phyloP scores from a whole-genome alignment of 2,113 vertebrate genomes.

The Athene noctua region DNA sequence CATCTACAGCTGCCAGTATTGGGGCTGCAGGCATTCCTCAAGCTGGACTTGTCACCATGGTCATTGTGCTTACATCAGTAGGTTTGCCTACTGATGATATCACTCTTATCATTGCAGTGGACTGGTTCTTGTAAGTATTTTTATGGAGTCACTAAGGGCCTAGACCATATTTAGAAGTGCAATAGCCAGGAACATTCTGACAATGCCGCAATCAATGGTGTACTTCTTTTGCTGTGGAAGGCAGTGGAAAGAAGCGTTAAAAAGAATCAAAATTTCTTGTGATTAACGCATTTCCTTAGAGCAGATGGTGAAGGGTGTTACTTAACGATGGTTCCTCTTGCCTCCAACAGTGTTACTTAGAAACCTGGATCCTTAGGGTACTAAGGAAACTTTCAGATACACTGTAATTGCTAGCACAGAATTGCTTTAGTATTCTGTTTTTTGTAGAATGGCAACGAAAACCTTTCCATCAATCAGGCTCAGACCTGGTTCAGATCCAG shows the following conservation, averaged over 20 bases:
- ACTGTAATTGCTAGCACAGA: background rate
- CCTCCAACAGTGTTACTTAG: background rate
- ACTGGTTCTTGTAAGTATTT: constrained; percentile 97
- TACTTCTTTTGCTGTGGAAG: background rate
- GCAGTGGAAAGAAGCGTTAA: background rate
- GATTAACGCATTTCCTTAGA: background rate
- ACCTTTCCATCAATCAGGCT: background rate
- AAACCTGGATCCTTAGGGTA: background rate
- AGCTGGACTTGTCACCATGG: constrained; percentile 96
- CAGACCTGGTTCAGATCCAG: background rate
- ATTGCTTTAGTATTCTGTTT: background rate
- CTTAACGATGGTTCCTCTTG: background rate
- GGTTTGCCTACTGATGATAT: constrained; percentile 97
- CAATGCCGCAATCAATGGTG: background rate
- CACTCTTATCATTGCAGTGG: constrained; percentile 93
- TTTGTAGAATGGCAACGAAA: background rate
- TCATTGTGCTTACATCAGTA: constrained; percentile 96
- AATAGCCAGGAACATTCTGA: background rate
- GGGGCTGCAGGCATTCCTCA: constrained; percentile 97
- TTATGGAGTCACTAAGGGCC: background rate
- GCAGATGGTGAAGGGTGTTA: background rate
- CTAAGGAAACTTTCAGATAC: background rate
- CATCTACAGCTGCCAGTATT: constrained; percentile 95
- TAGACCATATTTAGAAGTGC: background rate
- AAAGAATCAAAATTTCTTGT: background rate